These are phyloP conservation scores for Dendrocincla fuliginosa DNA, from an alignment of 2,797 vertebrate genomes.

Conservation along the genomic window DNA sequence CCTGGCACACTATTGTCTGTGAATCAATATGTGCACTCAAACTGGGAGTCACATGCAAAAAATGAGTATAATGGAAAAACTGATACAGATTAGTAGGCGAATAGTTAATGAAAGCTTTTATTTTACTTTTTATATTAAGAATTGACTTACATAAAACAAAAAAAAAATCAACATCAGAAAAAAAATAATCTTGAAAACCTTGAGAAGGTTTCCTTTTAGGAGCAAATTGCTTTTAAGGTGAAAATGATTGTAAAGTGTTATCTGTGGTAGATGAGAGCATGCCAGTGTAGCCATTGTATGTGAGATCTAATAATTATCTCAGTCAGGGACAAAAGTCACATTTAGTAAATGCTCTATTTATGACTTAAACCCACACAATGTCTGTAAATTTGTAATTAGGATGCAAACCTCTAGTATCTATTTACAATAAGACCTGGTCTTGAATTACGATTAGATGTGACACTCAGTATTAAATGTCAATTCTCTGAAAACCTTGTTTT, in stretches of 20 bases:
- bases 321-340: slow-evolving; percentile 51
- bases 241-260: not conserved
- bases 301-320: not conserved
- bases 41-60: not conserved
- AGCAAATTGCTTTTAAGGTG: not conserved
- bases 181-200: not conserved
- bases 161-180: not conserved
- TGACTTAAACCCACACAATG: slow-evolving; percentile 36
- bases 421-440: slow-evolving; percentile 44
- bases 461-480: slow-evolving; percentile 26
- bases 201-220: not conserved
- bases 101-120: slow-evolving; percentile 16
- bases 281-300: not conserved
- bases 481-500: slow-evolving; percentile 50
- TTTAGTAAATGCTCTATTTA: slow-evolving; percentile 60
- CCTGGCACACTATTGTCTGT: not conserved
- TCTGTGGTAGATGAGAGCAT: not conserved
- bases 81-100: not conserved
- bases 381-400: slow-evolving; percentile 63
- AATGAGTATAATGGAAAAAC: not conserved
- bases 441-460: slow-evolving; percentile 47
- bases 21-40: slow-evolving; percentile 28
- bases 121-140: not conserved
- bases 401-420: slow-evolving; percentile 48
- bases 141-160: not conserved